These are phyloP conservation scores for Esox lucius DNA, from an alignment of 2,797 vertebrate genomes.

Conservation along the genomic window DNA sequence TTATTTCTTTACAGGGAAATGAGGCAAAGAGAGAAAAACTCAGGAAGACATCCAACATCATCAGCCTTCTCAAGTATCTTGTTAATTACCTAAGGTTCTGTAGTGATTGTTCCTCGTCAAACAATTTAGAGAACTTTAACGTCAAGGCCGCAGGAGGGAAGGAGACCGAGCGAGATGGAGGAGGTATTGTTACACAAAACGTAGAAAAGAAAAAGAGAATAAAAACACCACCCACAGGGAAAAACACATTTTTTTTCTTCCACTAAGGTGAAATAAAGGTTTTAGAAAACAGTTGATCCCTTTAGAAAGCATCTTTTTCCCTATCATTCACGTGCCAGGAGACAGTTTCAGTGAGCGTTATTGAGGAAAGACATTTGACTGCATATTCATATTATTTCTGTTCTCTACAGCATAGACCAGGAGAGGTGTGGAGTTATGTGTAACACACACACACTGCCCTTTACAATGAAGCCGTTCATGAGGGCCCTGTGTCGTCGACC, in stretches of 20 bases:
- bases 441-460: constrained; percentile 35
- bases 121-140: constrained; percentile 46
- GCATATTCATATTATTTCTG: background rate
- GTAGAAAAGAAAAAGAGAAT: constrained; percentile 21
- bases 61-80: constrained; percentile 4
- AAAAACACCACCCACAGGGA: constrained; percentile 30
- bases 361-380: background rate
- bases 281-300: constrained; percentile 15
- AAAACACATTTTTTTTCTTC: constrained; percentile 23
- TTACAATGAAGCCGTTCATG: constrained; percentile 72
- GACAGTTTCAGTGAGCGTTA: background rate
- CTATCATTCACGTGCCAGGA: background rate
- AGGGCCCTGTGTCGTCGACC: constrained; percentile 66
- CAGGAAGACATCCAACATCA: background rate
- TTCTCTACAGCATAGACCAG: constrained; percentile 13
- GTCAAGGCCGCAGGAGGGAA: constrained; percentile 41
- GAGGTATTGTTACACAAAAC: constrained; percentile 15
- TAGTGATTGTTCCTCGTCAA: constrained; percentile 46
- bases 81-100: constrained; percentile 47
- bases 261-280: constrained; percentile 21
- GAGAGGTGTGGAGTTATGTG: constrained; percentile 16
- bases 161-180: constrained; percentile 19
- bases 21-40: background rate
- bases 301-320: constrained; percentile 25
- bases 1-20: background rate